Evolutionary conservation across 1,140 invertebrate genomes (phyloP), one percentile per base, ranked within the genome.

Genomic region (Eupeodes corollae): DNA sequence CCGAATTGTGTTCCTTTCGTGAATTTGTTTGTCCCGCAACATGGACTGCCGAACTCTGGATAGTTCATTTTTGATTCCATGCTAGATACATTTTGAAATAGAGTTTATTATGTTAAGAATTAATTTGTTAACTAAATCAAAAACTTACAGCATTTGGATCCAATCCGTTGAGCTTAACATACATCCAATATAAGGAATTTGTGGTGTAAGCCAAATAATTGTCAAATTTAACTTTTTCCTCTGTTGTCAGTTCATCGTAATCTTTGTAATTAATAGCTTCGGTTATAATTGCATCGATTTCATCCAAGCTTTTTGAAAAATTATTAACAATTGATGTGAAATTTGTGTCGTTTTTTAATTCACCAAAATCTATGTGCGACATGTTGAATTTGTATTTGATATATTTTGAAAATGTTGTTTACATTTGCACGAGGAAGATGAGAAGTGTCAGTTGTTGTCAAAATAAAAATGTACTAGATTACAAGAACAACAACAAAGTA

Each of bases 111-210:
- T n/a, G n/a, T n/a, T n/a, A n/a, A n/a, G n/a, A n/a, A 41, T 41
- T 12, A 8, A n/a, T 6, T 12, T 37, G 10, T 37, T 31, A 3
- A 47, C 37, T 21, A 14, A 26, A 31, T 13, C 13, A 15, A 30
- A 9, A 18, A 31, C 50, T 49, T 46, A 53, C 54, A 42, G 64
- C 63, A 34, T 63, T 71, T 0, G 75, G 73, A 63, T 80, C 76
- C 45, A 73, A 53, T 6, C 78, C 78, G 53, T 74, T 60, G 32
- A 75, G 68, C 44, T 74, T 64, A 41, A 79, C 52, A 54, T 78
- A 71, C 44, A 79, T 68, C 76, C 77, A 81, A 53, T 74, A 74
- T 13, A 79, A 56, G 1, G 76, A 75, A 61, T 78, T 79, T 15
- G 79, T 56, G 5, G 73, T 63, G 52, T 75, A 79, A 0, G 70